Evolutionary conservation across 2,888 invertebrate species (phyloP).

Genomic region (Lamproptera curius): DNA sequence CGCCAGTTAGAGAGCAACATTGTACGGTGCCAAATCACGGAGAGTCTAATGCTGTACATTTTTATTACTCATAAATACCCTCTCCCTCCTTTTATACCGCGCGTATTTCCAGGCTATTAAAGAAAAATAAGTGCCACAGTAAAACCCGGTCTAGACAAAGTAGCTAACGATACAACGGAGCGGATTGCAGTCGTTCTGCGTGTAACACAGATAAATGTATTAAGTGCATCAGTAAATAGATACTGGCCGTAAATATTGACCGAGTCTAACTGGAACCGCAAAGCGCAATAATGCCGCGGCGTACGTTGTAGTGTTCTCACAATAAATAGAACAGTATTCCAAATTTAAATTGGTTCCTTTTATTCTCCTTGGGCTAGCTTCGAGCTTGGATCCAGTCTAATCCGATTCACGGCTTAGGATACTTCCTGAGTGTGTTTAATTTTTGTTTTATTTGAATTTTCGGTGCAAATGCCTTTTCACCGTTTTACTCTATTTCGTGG

Average conservation of each 20-base stretch:
- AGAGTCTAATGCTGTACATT: conserved; percentile 15
- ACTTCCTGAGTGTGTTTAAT: too few relatives aligned
- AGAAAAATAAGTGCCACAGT: conserved; percentile 20
- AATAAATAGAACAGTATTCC: conserved; percentile 5
- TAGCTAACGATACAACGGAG: conserved; percentile 11
- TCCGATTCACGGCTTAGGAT: too few relatives aligned
- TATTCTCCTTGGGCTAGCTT: not conserved
- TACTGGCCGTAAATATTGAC: conserved; percentile 17
- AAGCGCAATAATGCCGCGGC: conserved; percentile 6
- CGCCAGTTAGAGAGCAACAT: not conserved
- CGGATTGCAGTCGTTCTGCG: conserved; percentile 16
- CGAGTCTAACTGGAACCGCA: conserved; percentile 15
- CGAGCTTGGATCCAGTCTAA: not conserved
- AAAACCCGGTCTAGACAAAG: conserved; percentile 19
- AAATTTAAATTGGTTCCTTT: not conserved
- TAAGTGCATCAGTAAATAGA: conserved; percentile 19
- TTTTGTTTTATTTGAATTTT: too few relatives aligned
- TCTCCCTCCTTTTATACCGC: conserved; percentile 10
- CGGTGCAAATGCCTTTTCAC: too few relatives aligned
- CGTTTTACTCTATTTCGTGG: too few relatives aligned
- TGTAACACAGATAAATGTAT: conserved; percentile 19
- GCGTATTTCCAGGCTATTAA: conserved; percentile 16
- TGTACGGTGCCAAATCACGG: conserved; percentile 12
- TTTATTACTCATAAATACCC: conserved; percentile 19
- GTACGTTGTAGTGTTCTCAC: conserved; percentile 4